Percentiles rank a stretch among this genome's conserved stretches.
phyloP scores from a whole-genome alignment of 1,140 invertebrate species.

The Pseudomyrmex flavicornis region DNA sequence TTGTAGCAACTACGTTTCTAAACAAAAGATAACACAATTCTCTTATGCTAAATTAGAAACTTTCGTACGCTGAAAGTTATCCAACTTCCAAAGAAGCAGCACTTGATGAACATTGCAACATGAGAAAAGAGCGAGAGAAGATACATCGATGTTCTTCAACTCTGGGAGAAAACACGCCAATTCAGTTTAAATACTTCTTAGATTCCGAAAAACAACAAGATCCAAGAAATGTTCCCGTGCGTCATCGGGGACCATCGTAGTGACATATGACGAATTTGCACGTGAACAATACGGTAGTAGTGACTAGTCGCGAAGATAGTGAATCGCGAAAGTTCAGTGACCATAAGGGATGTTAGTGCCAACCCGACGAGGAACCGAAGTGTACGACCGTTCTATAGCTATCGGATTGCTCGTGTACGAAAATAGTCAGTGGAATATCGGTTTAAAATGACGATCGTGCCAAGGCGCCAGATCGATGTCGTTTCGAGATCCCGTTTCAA shows the following conservation, averaged over 20 bases:
- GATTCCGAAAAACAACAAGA: neutral
- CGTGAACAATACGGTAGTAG: conserved; percentile 59
- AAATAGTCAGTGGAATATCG: conserved; percentile 78
- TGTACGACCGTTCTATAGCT: conserved; percentile 73
- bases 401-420: conserved; percentile 76
- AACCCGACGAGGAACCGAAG: conserved; percentile 76
- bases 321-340: conserved; percentile 82
- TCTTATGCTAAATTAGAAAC: neutral
- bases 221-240: neutral
- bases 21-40: neutral
- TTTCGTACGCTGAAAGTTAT: neutral
- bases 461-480: conserved; percentile 61
- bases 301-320: conserved; percentile 62
- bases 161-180: neutral
- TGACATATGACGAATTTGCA: conserved; percentile 58
- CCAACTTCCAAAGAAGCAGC: neutral
- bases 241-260: conserved; percentile 20
- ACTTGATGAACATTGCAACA: neutral
- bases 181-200: neutral
- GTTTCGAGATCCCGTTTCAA: conserved; percentile 34
- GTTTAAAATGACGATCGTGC: conserved; percentile 69
- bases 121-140: neutral
- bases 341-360: conserved; percentile 82
- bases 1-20: no score
- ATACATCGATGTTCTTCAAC: conserved; percentile 14